Evolutionary conservation across 2,113 vertebrate species (phyloP), one percentile per base, ranked within the genome.

Genomic region (Phalacrocorax aristotelis): DNA sequence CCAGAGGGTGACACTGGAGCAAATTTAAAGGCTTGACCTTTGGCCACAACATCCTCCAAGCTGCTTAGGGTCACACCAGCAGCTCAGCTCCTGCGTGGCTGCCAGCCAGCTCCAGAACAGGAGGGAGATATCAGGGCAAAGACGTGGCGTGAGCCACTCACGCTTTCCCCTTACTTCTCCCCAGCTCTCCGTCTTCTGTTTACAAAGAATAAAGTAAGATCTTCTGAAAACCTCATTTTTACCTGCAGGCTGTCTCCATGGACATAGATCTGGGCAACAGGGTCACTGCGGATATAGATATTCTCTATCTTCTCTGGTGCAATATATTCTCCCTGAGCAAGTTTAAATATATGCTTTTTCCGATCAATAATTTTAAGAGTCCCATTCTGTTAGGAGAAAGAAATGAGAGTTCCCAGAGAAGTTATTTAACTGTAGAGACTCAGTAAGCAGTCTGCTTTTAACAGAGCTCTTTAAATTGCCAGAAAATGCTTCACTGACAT

Each of bases 301-400:
- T 99, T 99, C 97, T 99, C 99, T 14, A 99, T 99, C 98, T 99
- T 99, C 98, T 99, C 99, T 0, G 99, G 99, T 5, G 99, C 99
- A 66, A 99, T 99, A 52, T 99, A 99, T 91, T 99, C 99, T 83
- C 99, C 99, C 98, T 99, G 99, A 82, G 99, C 99, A 93, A 99
- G 97, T 98, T 99, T 99, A 97, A 99, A 99, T 96, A 99, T 99
- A 89, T 99, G 99, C 96, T 99, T 99, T 97, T 99, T 99, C 96
- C 99, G 98, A 97, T 99, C 99, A 42, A 99, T 99, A 70, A 99
- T 99, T 98, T 99, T 99, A 93, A 99, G 98, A 20, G 99, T 99
- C 85, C 99, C 99, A 11, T 98, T 99, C 99, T 99, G 95, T 95
- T 27, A 77, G 77, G 77, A 90, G 65, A 93, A 66, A 97, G 70